Conservation (phyloP, 2,113 vertebrate genomes). For the Mesoclemmys tuberculata region DNA sequence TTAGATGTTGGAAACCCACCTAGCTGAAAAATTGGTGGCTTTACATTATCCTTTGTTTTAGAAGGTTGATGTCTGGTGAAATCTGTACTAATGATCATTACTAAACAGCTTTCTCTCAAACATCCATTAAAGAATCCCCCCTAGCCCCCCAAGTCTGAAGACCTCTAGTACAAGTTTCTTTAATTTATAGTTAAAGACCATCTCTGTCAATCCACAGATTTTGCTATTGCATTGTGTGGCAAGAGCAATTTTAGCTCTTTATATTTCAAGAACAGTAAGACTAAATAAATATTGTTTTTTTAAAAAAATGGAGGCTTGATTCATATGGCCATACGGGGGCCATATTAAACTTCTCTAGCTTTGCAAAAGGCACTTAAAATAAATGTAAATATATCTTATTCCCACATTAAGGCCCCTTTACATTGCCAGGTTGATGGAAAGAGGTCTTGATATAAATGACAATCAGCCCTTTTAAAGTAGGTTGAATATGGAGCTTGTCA, state of each 20-base stretch:
- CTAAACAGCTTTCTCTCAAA: background rate
- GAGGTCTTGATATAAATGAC: background rate
- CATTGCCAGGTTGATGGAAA: background rate
- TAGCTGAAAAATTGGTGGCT: background rate
- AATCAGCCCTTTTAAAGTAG: background rate
- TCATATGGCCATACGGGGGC: no score
- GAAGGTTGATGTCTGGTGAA: background rate
- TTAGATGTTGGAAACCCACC: background rate
- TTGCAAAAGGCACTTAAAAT: background rate
- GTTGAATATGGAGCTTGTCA: background rate
- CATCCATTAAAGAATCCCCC: background rate
- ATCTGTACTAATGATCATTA: background rate
- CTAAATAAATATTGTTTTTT: background rate
- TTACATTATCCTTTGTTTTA: background rate
- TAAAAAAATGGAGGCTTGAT: background rate
- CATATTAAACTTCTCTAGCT: background rate
- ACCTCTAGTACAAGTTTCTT: background rate
- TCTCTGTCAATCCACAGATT: background rate
- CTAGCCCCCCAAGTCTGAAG: background rate
- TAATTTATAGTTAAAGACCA: background rate
- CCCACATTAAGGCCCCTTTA: background rate
- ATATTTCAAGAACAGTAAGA: background rate
- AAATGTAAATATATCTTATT: background rate
- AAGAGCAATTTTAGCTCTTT: background rate
- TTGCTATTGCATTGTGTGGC: background rate